These are phyloP conservation scores for Hormiphora californensis DNA, from an alignment of 37 sponge, comb jelly and placozoan species.

Conservation along the genomic window DNA sequence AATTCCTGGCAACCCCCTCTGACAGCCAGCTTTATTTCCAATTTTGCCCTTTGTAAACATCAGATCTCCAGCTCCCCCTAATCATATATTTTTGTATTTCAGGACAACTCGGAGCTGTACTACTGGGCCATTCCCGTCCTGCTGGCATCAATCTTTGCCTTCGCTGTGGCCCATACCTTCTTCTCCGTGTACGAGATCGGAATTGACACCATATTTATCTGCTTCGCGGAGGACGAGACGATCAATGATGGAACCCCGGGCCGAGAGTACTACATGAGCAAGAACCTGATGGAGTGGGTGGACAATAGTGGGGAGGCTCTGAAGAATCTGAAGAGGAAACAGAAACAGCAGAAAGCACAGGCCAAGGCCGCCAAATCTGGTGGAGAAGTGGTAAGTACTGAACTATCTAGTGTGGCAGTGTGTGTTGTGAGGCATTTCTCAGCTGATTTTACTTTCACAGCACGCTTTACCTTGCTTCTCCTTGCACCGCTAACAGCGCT, in stretches of 20 bases:
- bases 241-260: constrained; percentile 75
- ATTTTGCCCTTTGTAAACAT: too few species aligned
- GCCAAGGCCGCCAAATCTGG: constrained; percentile 34
- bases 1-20: too few species aligned
- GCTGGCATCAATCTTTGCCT: constrained; percentile 58
- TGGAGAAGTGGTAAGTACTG: too few species aligned
- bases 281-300: constrained; percentile 59
- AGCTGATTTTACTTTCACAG: too few species aligned
- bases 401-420: too few species aligned
- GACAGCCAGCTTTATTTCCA: too few species aligned
- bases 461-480: too few species aligned
- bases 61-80: too few species aligned
- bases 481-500: too few species aligned
- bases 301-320: constrained; percentile 13
- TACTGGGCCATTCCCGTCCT: constrained; percentile 90
- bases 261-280: constrained; percentile 89
- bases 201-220: constrained; percentile 23
- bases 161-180: constrained; percentile 40
- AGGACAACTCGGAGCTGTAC: constrained; percentile 59
- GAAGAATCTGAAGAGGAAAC: constrained; percentile 10
- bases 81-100: too few species aligned
- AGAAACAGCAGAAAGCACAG: background rate
- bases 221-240: constrained; percentile 79
- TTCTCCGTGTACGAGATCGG: constrained; percentile 52
- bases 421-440: too few species aligned